phyloP scores from a whole-genome alignment of 2,797 vertebrate genomes.

The Enteromius radiatus region DNA sequence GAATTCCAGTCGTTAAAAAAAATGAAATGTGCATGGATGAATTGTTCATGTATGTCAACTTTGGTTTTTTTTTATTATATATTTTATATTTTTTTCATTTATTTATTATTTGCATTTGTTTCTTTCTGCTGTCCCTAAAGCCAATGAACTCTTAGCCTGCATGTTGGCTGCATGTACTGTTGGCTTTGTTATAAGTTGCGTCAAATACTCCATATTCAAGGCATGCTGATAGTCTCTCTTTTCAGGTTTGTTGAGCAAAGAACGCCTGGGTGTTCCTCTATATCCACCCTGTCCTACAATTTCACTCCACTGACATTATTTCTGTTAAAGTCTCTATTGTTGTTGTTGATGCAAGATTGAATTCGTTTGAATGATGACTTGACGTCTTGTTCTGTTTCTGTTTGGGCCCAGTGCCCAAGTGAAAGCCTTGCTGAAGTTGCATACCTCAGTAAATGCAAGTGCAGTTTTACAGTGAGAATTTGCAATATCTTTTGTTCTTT shows the following conservation, averaged over 20 bases:
- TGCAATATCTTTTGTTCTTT: background rate
- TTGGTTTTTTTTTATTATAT: too few relatives aligned
- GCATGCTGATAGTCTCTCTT: background rate
- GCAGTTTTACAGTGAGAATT: background rate
- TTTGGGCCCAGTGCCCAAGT: background rate
- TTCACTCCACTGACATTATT: background rate
- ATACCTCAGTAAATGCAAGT: background rate
- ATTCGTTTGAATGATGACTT: slow-evolving; percentile 15
- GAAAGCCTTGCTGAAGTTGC: background rate
- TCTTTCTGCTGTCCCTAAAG: background rate
- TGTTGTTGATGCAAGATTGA: background rate
- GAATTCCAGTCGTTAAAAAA: background rate
- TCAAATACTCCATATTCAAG: background rate
- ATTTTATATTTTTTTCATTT: background rate
- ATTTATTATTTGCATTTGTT: background rate
- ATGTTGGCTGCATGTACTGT: background rate
- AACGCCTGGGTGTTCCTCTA: slow-evolving; percentile 28
- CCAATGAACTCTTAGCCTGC: background rate
- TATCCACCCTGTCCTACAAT: background rate
- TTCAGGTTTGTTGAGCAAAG: slow-evolving; percentile 9
- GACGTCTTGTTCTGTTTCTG: background rate
- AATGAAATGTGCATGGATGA: background rate
- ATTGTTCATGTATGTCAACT: background rate
- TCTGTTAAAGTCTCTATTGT: slow-evolving; percentile 29
- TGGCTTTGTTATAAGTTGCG: background rate